Percentiles rank a stretch among this genome's conserved stretches.
Evolutionary conservation across 2,113 vertebrate species (phyloP).

Genomic region (Cinclus cinclus): DNA sequence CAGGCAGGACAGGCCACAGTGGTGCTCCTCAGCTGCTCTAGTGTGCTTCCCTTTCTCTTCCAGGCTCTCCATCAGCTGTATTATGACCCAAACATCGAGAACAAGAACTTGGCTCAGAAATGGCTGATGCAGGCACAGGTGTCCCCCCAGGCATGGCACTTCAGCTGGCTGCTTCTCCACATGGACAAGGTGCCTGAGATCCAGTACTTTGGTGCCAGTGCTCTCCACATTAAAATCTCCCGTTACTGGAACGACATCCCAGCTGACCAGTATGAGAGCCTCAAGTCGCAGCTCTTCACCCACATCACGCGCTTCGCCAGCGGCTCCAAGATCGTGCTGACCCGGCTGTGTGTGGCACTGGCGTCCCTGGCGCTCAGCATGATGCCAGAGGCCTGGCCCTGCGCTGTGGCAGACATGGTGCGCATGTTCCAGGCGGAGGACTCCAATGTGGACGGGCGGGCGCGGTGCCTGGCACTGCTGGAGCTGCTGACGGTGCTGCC

Average conservation of each 20-base stretch:
- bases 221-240: conserved; percentile 98
- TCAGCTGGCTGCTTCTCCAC: conserved; percentile 94
- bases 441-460: conserved; percentile 89
- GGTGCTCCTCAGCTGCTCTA: conserved; percentile 7
- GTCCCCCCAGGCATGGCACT: conserved; percentile 98
- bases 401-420: conserved; percentile 95
- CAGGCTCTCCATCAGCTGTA: conserved; percentile 98
- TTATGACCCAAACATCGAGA: conserved; percentile 98
- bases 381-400: conserved; percentile 97
- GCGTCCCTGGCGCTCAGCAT: conserved; percentile 97
- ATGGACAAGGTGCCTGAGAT: conserved; percentile 98
- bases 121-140: conserved; percentile 99
- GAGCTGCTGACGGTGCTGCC: conserved; percentile 97
- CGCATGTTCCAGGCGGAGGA: conserved; percentile 95
- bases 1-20: background rate
- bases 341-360: conserved; percentile 93
- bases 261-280: conserved; percentile 92
- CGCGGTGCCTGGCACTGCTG: conserved; percentile 92
- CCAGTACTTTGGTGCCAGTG: conserved; percentile 98
- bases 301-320: conserved; percentile 95
- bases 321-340: conserved; percentile 97
- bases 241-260: conserved; percentile 99
- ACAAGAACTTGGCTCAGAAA: conserved; percentile 99
- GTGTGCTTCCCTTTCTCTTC: conserved; percentile 43
- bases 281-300: conserved; percentile 95